Percentiles rank a stretch among this genome's conserved stretches.
Conservation (phyloP, 1,140 invertebrate genomes). For the Chrysopa pallens region DNA sequence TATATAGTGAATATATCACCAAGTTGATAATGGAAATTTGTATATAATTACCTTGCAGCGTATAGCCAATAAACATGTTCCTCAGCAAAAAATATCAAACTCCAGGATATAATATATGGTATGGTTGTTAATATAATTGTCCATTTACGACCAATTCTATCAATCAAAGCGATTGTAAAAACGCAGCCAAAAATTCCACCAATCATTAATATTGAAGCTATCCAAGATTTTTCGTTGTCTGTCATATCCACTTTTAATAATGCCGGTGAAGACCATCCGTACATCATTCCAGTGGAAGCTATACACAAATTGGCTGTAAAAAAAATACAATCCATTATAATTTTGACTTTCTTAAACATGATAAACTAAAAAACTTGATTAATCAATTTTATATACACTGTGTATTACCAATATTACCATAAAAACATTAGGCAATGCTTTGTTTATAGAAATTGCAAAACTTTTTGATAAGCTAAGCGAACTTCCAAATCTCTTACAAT, state of each 20-base stretch:
- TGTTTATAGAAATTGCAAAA: no score
- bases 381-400: no score
- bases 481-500: no score
- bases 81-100: slow-evolving; percentile 30
- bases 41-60: neutral
- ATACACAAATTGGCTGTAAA: slow-evolving; percentile 5
- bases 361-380: no score
- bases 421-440: no score
- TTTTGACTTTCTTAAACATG: no score
- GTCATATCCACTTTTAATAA: slow-evolving; percentile 27
- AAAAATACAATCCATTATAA: no score
- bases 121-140: slow-evolving; percentile 35
- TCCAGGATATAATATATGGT: slow-evolving; percentile 41
- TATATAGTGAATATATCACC: no score
- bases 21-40: neutral
- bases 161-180: slow-evolving; percentile 5
- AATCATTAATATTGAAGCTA: slow-evolving; percentile 16
- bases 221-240: slow-evolving; percentile 34
- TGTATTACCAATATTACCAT: no score
- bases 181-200: neutral
- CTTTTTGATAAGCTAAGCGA: no score
- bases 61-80: slow-evolving; percentile 3
- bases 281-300: slow-evolving; percentile 20
- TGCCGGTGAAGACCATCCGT: slow-evolving; percentile 30
- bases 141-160: slow-evolving; percentile 38